Evolutionary conservation across 92 coral and sea anemone genomes (phyloP), one percentile per base, ranked within the genome.

Genomic region (Porites cylindrica): DNA sequence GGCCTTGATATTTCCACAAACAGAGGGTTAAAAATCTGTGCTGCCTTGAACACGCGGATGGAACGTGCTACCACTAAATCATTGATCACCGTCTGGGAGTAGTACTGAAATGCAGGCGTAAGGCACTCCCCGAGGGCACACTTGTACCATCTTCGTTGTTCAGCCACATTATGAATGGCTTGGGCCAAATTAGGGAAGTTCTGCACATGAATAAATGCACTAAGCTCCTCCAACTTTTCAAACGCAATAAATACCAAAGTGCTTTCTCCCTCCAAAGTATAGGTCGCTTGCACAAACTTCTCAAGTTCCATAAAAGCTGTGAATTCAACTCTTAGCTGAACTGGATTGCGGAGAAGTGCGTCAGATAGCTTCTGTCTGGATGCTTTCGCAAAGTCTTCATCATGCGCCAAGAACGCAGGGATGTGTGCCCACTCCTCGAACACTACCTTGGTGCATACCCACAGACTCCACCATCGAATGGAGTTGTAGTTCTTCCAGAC

Each of bases 401-500:
- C 70, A 65, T 24, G n/a, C 16, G n/a, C 9, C n/a, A 65, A 8
- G 23, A 65, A 65, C 1, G 70, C 70, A 16, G 23, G 70, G 20
- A 65, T 65, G 70, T 24, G n/a, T 20, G 70, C 70, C 32, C 23
- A 16, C 23, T 65, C 70, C 23, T n/a, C 88, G 82, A 2, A 75
- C 74, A 59, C 88, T 82, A 62, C 82, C 70, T 68, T 82, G 74
- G 51, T 66, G 32, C 70, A 65, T 65, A 10, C 32, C 70, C 32
- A 65, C 10, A 18, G 23, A 9, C 20, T 65, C 47, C 47, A 38
- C 47, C 47, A 38, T 38, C 47, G 47, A 38, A 4, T 38, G 47
- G 6, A 38, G 47, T 38, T 38, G 47, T 38, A 38, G 47, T 38
- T 38, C 47, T 38, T 38, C 47, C 47, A 38, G 47, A 38, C 47